Base-by-base conservation (phyloP, 2,113 vertebrate genomes). In the Nycticorax nycticorax region DNA sequence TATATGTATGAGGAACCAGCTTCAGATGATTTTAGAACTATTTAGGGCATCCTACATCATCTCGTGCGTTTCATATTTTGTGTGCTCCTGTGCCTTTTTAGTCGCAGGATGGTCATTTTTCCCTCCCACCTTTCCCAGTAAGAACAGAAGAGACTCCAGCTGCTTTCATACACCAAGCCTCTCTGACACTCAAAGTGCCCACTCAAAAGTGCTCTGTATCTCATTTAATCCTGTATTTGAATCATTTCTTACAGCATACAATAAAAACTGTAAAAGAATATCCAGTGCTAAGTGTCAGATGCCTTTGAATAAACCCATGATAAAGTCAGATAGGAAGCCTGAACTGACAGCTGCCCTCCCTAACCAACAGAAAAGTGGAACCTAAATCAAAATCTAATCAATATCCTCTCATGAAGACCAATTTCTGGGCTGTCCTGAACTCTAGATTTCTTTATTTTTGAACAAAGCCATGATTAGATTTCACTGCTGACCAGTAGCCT, bases 301-400 rank as follows among this genome's bases (percentile, higher is more conserved):
- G 24, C 39, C 43, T 92, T 56, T 86, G 30, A 77, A 88, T 56
- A 92, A 81, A 47, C 8, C 1, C 2, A 50, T 28, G 43, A n/a
- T 39, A 76, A 43, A 88, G 77, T 59, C 30, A 57, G 57, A 67
- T 1, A 52, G 22, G 21, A 92, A 75, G 35, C 11, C 23, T 43
- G 52, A 88, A 84, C 23, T 50, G 63, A 66, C 24, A 92, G 62
- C 57, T 80, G 39, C 35, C 53, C 48, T 93, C 17, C 8, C 55
- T 67, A 55, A 63, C 35, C 48, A 60, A 26, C 17, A 66, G 32
- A 74, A 62, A 95, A 88, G 41, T 5, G 0, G 35, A 93, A 89
- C 16, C 23, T 45, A 73, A 92, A 81, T 48, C 43, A 71, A 94
- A 90, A 86, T 52, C 9, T 72, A 75, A 85, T 73, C 69, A 57